Base-by-base conservation (phyloP, 2,113 vertebrate genomes). In the human region DNA sequence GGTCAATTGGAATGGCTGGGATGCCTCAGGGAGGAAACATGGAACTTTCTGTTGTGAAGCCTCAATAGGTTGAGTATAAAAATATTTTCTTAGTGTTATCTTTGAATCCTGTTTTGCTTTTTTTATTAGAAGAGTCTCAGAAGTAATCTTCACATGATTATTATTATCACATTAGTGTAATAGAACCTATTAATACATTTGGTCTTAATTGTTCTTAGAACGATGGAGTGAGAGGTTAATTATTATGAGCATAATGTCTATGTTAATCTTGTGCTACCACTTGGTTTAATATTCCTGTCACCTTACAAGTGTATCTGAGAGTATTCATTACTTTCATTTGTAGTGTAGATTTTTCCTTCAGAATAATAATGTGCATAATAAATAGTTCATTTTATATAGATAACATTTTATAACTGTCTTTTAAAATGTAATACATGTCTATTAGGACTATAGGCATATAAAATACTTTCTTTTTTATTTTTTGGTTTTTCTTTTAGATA, bases 201-300 rank as follows among this genome's bases (percentile, higher is more conserved):
- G 50, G 88, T 84, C 70, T 84, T 96, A 96, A 97, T 94, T 95
- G 50, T 75, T 93, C 23, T 94, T 81, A 92, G 20, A 92, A 45
- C 0, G 0, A 52, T 76, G 16, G 70, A 86, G 45, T 50, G 93
- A 84, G 79, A 97, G 75, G 89, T 92, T 98, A 97, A 96, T 93
- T 92, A 88, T 61, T 68, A 87, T 66, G 66, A 97, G 83, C 20
- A 86, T 93, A 89, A 32, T 91, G 88, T 91, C 93, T 95, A 27
- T 23, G 70, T 94, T 96, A 61, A 93, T 61, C 86, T 84, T 92
- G 35, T 95, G n/a, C 96, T 94, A 89, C 25, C 40, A 40, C 38
- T 78, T 64, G n/a, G 66, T 57, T 97, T 97, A 97, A 93, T 97
- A 94, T 93, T 97, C 86, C 55, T 92, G 38, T 96, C 68, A 93